A percentile compares a stretch with the other conserved stretches of the same genome.
Evolutionary conservation across 92 coral and sea anemone species (phyloP).

Genomic region (Chrysogorgia sp.): DNA sequence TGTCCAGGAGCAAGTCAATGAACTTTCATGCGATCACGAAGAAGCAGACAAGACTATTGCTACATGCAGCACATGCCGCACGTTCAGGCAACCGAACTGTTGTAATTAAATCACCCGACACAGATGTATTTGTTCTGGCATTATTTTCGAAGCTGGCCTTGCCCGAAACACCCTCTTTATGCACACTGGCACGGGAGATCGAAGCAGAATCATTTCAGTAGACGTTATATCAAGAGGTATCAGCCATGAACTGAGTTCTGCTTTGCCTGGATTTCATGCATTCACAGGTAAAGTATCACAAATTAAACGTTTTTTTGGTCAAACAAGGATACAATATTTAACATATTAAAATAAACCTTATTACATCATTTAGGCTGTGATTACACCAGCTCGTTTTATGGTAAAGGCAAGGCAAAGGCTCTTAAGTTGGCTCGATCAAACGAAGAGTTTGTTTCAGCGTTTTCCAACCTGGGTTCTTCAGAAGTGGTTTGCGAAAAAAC

Average conservation of each 20-base stretch:
- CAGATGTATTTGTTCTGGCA: conserved; percentile 35
- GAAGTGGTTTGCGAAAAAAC: conserved; percentile 21
- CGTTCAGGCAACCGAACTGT: conserved; percentile 20
- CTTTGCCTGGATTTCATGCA: conserved; percentile 46
- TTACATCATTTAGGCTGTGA: conserved; percentile 38
- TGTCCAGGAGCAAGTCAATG: conserved; percentile 6
- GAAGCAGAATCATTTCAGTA: conserved; percentile 22
- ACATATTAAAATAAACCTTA: conserved; percentile 15
- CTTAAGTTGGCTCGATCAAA: conserved; percentile 48
- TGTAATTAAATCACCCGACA: conserved; percentile 29
- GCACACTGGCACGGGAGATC: conserved; percentile 41
- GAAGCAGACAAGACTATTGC: conserved; percentile 30
- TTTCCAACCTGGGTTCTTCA: conserved; percentile 27
- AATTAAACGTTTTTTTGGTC: conserved; percentile 2
- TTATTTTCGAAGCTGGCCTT: conserved; percentile 24
- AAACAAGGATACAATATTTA: conserved; percentile 21
- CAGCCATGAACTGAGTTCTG: conserved; percentile 16
- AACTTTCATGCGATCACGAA: conserved; percentile 36
- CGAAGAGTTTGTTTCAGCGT: conserved; percentile 18
- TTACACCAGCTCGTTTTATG: conserved; percentile 47
- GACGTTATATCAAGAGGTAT: conserved; percentile 4
- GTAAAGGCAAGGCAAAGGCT: conserved; percentile 46
- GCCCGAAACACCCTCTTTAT: conserved; percentile 29
- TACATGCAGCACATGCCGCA: conserved; percentile 43
- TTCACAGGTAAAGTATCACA: conserved; percentile 23